phyloP scores from a whole-genome alignment of 2,888 invertebrate genomes.

The Rugalucina vietnamica region DNA sequence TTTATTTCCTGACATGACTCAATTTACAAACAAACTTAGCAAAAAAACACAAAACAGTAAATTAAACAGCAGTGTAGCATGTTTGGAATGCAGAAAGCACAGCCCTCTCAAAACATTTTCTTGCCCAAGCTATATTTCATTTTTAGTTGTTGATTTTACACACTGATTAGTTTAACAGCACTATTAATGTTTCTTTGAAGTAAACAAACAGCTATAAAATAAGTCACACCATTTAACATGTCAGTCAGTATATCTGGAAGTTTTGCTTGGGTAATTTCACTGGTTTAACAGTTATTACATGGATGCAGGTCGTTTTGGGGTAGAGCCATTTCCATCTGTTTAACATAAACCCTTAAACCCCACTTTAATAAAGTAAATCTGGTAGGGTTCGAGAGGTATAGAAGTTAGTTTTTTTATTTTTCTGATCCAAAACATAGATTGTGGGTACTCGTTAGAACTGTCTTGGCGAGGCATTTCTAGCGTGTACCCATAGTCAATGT shows the following conservation, averaged over 20 bases:
- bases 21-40: slow-evolving; percentile 7
- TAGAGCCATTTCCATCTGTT: too few relatives aligned
- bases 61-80: slow-evolving; percentile 26
- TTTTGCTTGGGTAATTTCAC: too few relatives aligned
- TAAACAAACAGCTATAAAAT: slow-evolving; percentile 23
- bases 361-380: too few relatives aligned
- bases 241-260: slow-evolving; percentile 19
- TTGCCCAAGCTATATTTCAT: slow-evolving; percentile 60
- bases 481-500: too few relatives aligned
- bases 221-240: slow-evolving; percentile 10
- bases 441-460: too few relatives aligned
- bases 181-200: slow-evolving; percentile 38
- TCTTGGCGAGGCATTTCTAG: too few relatives aligned
- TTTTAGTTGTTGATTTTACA: slow-evolving; percentile 45
- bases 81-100: slow-evolving; percentile 49
- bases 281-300: too few relatives aligned
- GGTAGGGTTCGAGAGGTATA: too few relatives aligned
- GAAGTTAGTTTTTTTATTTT: too few relatives aligned
- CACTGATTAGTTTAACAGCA: slow-evolving; percentile 51
- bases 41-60: slow-evolving; percentile 11
- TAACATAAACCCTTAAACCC: too few relatives aligned
- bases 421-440: too few relatives aligned
- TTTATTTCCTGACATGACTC: background rate
- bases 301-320: too few relatives aligned
- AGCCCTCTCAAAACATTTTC: slow-evolving; percentile 57